Conservation (phyloP, 2,113 vertebrate species). For the Leptosomus discolor region DNA sequence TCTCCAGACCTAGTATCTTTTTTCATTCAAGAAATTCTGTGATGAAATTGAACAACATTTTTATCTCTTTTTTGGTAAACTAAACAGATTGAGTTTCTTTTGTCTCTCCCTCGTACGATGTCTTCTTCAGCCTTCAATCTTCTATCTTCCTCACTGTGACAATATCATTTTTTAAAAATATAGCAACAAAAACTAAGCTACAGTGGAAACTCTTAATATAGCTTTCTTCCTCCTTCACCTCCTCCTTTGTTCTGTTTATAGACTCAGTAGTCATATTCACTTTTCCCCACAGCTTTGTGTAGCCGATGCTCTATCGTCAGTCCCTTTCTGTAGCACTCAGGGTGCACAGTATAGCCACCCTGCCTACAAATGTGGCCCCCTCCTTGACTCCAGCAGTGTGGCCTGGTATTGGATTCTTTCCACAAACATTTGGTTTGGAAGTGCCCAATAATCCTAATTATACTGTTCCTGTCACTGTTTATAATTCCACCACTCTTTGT, state of each 20-base stretch:
- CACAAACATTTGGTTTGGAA: background rate
- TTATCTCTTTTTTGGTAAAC: background rate
- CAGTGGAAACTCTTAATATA: background rate
- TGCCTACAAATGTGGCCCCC: background rate
- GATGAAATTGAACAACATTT: background rate
- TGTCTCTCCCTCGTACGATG: background rate
- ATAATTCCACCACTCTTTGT: background rate
- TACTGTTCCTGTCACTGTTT: background rate
- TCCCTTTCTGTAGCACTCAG: background rate
- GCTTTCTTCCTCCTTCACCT: background rate
- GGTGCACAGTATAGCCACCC: accelerated
- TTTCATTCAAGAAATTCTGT: background rate
- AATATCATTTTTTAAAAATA: background rate
- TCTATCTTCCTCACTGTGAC: background rate
- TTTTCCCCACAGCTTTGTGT: background rate
- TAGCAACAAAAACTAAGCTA: background rate
- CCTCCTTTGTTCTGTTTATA: background rate
- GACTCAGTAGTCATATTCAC: background rate
- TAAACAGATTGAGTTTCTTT: background rate
- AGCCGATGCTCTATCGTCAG: background rate
- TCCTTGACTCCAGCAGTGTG: background rate
- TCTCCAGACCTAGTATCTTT: background rate
- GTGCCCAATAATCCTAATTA: background rate
- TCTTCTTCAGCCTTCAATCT: background rate
- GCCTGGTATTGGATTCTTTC: background rate